Conservation (phyloP, 2,888 invertebrate genomes). For the Dryococelus australis region DNA sequence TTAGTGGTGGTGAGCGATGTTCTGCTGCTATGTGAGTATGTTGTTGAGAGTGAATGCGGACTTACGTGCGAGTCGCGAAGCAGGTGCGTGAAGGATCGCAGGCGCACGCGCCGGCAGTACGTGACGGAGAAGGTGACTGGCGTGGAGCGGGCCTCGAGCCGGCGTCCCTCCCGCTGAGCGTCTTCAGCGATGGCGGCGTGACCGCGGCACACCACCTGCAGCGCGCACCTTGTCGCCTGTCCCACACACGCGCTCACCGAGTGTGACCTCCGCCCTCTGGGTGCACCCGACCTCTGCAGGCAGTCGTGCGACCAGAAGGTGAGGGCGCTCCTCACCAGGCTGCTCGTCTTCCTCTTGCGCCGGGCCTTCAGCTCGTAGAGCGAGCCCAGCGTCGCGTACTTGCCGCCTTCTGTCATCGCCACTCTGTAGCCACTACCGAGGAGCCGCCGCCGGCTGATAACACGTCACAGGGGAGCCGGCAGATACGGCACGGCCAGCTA, state of each 20-base stretch:
- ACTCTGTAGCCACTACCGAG: no score
- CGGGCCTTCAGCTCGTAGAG: conserved; percentile 43
- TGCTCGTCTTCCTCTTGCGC: conserved; percentile 34
- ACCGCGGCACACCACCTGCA: conserved; percentile 42
- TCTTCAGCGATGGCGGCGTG: background rate
- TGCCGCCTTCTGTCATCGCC: conserved; percentile 20
- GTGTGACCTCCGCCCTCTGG: conserved; percentile 38
- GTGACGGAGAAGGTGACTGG: conserved; percentile 38
- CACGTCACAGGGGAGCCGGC: no score
- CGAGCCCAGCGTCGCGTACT: conserved; percentile 41
- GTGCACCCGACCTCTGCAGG: conserved; percentile 17
- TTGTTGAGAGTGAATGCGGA: background rate
- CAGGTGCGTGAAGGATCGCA: conserved; percentile 48
- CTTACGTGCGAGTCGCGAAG: conserved; percentile 30
- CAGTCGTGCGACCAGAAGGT: conserved; percentile 42
- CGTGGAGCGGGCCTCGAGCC: background rate
- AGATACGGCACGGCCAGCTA: no score
- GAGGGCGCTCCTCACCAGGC: conserved; percentile 38
- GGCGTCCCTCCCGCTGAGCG: background rate
- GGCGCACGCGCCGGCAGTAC: conserved; percentile 47
- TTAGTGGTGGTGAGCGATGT: no score
- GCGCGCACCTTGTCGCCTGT: conserved; percentile 47
- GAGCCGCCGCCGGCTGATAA: no score
- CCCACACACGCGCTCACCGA: conserved; percentile 48
- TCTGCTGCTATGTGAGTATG: no score